These are phyloP conservation scores for Camponotus pennsylvanicus DNA, from an alignment of 1,140 invertebrate genomes.

Conservation along the genomic window DNA sequence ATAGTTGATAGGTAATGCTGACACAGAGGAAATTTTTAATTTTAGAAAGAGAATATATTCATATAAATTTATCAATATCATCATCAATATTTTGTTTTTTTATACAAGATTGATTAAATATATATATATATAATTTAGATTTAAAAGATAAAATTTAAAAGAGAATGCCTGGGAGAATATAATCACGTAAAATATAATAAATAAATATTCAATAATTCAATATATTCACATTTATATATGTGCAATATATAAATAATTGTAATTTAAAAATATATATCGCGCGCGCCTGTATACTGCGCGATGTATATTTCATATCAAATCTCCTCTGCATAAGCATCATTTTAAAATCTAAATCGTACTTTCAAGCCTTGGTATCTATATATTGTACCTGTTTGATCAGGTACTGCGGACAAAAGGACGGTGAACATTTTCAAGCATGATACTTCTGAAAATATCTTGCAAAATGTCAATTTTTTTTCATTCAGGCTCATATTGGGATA, in stretches of 20 bases:
- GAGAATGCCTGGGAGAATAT: background rate
- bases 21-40: conserved; percentile 43
- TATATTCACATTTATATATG: background rate
- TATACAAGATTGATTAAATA: background rate
- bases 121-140: background rate
- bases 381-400: conserved; percentile 61
- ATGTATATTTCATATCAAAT: conserved; percentile 30
- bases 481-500: conserved; percentile 23
- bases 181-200: background rate
- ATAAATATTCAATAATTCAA: background rate
- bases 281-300: background rate
- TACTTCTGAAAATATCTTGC: conserved; percentile 56
- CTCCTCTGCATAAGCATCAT: conserved; percentile 48
- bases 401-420: conserved; percentile 57
- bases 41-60: too few species aligned
- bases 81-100: background rate
- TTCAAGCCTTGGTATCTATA: conserved; percentile 30
- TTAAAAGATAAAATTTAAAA: background rate
- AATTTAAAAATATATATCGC: background rate
- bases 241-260: background rate
- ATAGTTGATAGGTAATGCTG: conserved; percentile 6
- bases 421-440: conserved; percentile 55
- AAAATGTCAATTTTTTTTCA: conserved; percentile 15
- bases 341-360: conserved; percentile 45
- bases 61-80: background rate